phyloP scores from a whole-genome alignment of 2,888 invertebrate genomes.

The Dynastes grantii region DNA sequence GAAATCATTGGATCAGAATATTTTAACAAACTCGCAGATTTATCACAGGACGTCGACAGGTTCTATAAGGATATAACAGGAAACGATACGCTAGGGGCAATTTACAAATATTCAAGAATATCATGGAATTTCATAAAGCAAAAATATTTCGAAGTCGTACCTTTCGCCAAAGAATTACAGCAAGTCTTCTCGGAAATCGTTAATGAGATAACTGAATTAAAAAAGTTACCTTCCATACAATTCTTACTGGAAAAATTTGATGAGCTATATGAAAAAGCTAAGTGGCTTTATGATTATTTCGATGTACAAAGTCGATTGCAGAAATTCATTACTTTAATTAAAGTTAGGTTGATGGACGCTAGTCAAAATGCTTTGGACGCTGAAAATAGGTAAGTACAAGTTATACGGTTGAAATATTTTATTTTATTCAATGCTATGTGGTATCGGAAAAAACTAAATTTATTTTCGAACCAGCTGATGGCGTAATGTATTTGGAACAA shows the following conservation, averaged over 20 bases:
- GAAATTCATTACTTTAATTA: constrained; percentile 76
- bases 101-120: constrained; percentile 82
- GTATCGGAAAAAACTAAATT: constrained; percentile 91
- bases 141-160: constrained; percentile 79
- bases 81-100: constrained; percentile 84
- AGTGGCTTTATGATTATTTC: constrained; percentile 85
- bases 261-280: constrained; percentile 77
- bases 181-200: constrained; percentile 77
- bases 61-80: constrained; percentile 85
- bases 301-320: constrained; percentile 81
- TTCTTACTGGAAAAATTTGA: constrained; percentile 73
- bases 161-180: constrained; percentile 79
- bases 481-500: constrained; percentile 85
- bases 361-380: constrained; percentile 86
- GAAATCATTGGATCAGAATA: constrained; percentile 87
- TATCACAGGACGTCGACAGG: constrained; percentile 86
- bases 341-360: constrained; percentile 81
- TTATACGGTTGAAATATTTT: background rate
- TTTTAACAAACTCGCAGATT: constrained; percentile 84
- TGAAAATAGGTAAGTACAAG: constrained; percentile 77
- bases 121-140: constrained; percentile 79
- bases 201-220: constrained; percentile 76
- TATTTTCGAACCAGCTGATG: constrained; percentile 85
- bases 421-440: constrained; percentile 64
- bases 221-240: constrained; percentile 76